Evolutionary conservation across 2,888 invertebrate species (phyloP).

Genomic region (Cheiracanthium punctorium): DNA sequence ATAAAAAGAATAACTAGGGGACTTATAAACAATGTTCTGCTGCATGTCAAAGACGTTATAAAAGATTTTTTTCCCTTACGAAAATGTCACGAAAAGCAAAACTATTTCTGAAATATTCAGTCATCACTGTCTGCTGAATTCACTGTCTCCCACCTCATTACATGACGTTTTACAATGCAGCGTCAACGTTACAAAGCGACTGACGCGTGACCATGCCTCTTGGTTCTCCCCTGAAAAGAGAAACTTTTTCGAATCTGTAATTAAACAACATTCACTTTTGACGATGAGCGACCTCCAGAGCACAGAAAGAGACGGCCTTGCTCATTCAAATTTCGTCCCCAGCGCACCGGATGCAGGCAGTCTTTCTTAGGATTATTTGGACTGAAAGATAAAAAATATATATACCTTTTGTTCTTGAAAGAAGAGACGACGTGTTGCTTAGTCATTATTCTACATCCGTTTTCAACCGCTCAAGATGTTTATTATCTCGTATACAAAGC

Average conservation of each 20-base stretch:
- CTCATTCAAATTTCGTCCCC: slow-evolving; percentile 12
- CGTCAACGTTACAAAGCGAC: neutral
- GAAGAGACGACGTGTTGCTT: neutral
- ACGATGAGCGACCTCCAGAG: slow-evolving; percentile 15
- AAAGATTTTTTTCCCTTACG: too few relatives aligned
- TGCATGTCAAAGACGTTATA: too few relatives aligned
- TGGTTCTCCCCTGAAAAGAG: neutral
- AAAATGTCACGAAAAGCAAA: too few relatives aligned
- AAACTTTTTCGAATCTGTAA: neutral
- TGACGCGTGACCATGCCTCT: neutral
- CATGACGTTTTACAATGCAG: neutral
- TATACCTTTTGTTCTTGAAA: neutral
- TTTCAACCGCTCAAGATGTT: neutral
- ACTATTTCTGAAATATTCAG: too few relatives aligned
- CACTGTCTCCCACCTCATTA: neutral
- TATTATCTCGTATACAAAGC: neutral
- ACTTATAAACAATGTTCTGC: too few relatives aligned
- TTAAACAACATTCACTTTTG: slow-evolving; percentile 39
- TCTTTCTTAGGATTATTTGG: slow-evolving; percentile 8
- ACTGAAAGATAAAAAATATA: neutral
- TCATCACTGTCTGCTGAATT: neutral
- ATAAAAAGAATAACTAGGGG: too few relatives aligned
- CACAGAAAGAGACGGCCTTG: slow-evolving; percentile 27
- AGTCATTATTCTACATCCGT: neutral
- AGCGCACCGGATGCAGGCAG: neutral